These are phyloP conservation scores for Thryonomys swinderianus DNA, from an alignment of 2,113 vertebrate species.

Conservation along the genomic window DNA sequence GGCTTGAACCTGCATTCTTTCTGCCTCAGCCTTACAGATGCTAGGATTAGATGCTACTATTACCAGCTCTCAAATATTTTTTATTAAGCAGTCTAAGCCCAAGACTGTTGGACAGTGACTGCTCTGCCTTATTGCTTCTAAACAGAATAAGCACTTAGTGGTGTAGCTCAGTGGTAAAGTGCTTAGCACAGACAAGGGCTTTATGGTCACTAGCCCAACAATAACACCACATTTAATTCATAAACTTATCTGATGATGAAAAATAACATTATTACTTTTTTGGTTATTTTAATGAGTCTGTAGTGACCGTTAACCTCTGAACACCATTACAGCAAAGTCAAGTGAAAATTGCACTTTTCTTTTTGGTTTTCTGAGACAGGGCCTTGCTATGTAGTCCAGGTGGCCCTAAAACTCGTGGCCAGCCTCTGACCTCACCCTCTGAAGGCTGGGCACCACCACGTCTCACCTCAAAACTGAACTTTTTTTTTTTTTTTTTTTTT, in stretches of 20 bases:
- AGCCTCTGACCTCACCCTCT: neutral
- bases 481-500: too few species aligned
- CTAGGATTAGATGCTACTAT: neutral
- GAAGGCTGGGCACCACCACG: neutral
- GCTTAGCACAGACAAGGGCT: neutral
- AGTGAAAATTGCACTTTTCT: neutral
- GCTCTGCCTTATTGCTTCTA: neutral
- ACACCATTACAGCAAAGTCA: slow-evolving; percentile 14
- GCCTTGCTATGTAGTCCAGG: neutral
- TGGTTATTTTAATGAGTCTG: slow-evolving; percentile 1
- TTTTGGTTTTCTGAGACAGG: neutral
- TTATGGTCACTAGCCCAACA: neutral
- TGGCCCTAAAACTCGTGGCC: neutral
- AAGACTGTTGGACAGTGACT: neutral
- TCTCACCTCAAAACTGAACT: neutral
- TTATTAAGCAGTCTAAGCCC: neutral
- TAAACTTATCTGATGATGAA: neutral
- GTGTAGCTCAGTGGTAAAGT: neutral
- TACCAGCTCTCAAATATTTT: neutral
- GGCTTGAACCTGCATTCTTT: neutral
- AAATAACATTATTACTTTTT: neutral
- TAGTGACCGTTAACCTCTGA: slow-evolving; percentile 10
- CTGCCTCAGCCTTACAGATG: neutral
- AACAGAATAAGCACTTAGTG: neutral
- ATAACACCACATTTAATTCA: neutral